phyloP scores from a whole-genome alignment of 2,797 vertebrate species.

The Sebastes steindachneri region DNA sequence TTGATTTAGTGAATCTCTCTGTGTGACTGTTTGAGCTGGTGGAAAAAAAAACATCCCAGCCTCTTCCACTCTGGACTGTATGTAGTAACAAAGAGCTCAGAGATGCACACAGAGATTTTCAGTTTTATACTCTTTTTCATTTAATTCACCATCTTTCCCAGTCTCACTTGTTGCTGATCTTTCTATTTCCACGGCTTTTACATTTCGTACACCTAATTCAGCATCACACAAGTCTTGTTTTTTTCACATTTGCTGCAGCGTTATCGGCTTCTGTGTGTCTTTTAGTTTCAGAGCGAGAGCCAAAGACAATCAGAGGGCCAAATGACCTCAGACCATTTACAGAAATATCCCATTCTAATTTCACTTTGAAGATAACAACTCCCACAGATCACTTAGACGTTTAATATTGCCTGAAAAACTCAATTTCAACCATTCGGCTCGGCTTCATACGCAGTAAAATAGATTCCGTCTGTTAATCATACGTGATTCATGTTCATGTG shows the following conservation, averaged over 20 bases:
- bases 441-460: background rate
- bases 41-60: background rate
- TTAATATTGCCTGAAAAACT: background rate
- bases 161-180: background rate
- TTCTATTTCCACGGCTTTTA: slow-evolving; percentile 1
- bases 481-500: slow-evolving; percentile 2
- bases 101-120: background rate
- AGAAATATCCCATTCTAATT: slow-evolving; percentile 31
- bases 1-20: slow-evolving; percentile 15
- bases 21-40: background rate
- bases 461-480: slow-evolving; percentile 1
- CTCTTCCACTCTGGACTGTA: background rate
- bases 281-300: background rate
- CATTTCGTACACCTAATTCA: background rate
- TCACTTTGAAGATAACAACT: slow-evolving; percentile 19
- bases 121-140: background rate
- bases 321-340: slow-evolving; percentile 35
- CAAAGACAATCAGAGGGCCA: slow-evolving; percentile 15
- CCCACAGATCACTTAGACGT: slow-evolving; percentile 31
- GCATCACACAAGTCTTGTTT: background rate
- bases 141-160: background rate
- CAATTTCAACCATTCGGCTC: background rate
- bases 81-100: background rate
- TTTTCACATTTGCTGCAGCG: background rate
- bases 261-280: slow-evolving; percentile 1